These are phyloP conservation scores for Drosophila sp. DNA, from an alignment of 1,140 invertebrate genomes.

Conservation along the genomic window DNA sequence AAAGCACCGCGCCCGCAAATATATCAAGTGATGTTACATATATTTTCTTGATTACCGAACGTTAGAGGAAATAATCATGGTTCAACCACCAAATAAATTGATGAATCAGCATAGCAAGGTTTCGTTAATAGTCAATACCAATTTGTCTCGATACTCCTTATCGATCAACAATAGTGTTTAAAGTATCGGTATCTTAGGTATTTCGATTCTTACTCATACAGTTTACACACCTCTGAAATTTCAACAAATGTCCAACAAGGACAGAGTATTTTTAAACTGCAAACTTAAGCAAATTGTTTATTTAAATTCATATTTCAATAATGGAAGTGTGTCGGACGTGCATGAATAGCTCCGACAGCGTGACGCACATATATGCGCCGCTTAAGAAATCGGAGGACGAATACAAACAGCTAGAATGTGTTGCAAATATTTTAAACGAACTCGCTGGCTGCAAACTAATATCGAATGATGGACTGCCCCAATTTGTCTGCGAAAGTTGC, in stretches of 20 bases:
- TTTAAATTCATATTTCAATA: background rate
- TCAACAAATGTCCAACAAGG: no score
- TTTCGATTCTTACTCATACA: no score
- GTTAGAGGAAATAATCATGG: no score
- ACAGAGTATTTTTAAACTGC: background rate
- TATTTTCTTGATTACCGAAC: background rate
- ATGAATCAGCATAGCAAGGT: no score
- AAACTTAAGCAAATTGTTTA: background rate
- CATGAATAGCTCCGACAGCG: background rate
- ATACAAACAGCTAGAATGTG: background rate
- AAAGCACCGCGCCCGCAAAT: background rate
- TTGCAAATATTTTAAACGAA: constrained; percentile 30
- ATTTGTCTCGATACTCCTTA: no score
- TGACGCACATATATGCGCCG: constrained; percentile 14
- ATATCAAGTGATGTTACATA: background rate
- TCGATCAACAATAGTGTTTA: no score
- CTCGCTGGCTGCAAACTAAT: background rate
- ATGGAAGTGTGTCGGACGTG: constrained; percentile 24
- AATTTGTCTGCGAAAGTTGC: constrained; percentile 26
- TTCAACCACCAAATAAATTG: no score
- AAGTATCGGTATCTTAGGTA: no score
- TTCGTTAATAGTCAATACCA: no score
- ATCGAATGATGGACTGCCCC: background rate
- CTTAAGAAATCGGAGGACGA: background rate
- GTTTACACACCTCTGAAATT: background rate